Evolutionary conservation across 2,888 invertebrate species (phyloP), one percentile per base, ranked within the genome.

Genomic region (Agrenia bidenticulata): DNA sequence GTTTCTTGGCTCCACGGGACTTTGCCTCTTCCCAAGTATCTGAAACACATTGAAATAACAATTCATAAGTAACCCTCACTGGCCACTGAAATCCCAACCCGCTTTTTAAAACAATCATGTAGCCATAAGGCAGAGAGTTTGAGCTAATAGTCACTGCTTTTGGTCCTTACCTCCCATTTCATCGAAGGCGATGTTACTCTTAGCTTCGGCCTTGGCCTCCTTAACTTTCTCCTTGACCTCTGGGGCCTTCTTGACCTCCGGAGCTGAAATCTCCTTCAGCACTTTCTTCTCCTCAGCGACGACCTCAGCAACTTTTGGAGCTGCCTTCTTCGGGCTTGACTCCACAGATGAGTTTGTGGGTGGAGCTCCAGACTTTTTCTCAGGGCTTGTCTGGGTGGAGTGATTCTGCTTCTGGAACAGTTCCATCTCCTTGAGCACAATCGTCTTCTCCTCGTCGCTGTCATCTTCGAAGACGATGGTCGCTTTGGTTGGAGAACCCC

Each of bases 1-100:
- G 68, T 57, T 77, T 78, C 69, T 77, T 77, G 61, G 77, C 76
- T 50, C 77, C 77, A 27, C 74, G 82, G 66, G 84, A 83, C 79
- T 89, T 89, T 19, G 89, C 85, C 78, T 90, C 89, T 75, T 87
- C 87, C 89, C 89, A 89, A 32, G 85, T 82, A 80, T 89, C 89
- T 88, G 80, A 4, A 15, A 57, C 37, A 39, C 5, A 49, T n/a
- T 19, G 4, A n/a, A n/a, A n/a, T 11, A 4, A 7, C 4, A 7
- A 55, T 32, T 26, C 15, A 17, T 17, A 2, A 57, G 17, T 21
- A 39, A 41, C 7, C 4, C 41, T 57, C 24, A 4, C 19, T 15
- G n/a, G n/a, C n/a, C n/a, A n/a, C n/a, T n/a, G n/a, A n/a, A n/a
- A n/a, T n/a, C n/a, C n/a, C n/a, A n/a, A n/a, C n/a, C n/a, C n/a